A percentile compares a stretch with the other conserved stretches of the same genome.
Conservation (phyloP, 2,797 vertebrate species). For the Tadarida brasiliensis region DNA sequence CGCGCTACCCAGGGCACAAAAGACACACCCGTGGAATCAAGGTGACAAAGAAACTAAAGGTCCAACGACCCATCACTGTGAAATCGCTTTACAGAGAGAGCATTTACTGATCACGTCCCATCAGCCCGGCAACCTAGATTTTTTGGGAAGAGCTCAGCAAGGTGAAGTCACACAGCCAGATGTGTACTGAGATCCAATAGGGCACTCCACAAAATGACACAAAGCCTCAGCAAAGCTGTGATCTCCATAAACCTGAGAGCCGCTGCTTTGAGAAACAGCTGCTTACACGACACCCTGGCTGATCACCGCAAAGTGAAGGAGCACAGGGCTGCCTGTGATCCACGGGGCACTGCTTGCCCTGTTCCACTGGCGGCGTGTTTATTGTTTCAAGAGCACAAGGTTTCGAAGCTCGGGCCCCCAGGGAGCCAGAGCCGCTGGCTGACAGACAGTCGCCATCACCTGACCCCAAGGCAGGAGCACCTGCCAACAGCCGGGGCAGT, state of each 20-base stretch:
- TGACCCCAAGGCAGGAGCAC: slow-evolving; percentile 43
- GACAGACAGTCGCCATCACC: slow-evolving; percentile 14
- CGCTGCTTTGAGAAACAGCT: rapidly evolving
- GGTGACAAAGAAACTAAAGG: too few species aligned
- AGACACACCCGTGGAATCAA: not conserved
- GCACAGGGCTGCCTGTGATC: rapidly evolving
- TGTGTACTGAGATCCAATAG: not conserved
- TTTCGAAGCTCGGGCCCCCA: not conserved
- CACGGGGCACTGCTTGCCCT: rapidly evolving
- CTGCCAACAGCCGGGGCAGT: slow-evolving; percentile 49
- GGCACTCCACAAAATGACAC: not conserved
- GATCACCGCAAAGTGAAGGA: rapidly evolving
- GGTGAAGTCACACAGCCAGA: not conserved
- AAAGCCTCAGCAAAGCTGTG: not conserved
- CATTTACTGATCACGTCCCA: not conserved
- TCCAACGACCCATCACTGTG: rapidly evolving
- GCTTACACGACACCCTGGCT: not conserved
- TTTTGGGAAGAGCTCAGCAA: not conserved
- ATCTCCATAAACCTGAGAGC: not conserved
- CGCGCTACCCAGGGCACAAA: not conserved
- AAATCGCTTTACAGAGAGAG: not conserved
- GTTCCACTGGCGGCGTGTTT: not conserved
- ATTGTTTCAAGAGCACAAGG: slow-evolving; percentile 7
- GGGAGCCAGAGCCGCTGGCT: not conserved
- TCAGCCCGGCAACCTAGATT: not conserved